Evolutionary conservation across 2,888 invertebrate species (phyloP), one percentile per base, ranked within the genome.

Genomic region (Lordiphosa fenestrarum): DNA sequence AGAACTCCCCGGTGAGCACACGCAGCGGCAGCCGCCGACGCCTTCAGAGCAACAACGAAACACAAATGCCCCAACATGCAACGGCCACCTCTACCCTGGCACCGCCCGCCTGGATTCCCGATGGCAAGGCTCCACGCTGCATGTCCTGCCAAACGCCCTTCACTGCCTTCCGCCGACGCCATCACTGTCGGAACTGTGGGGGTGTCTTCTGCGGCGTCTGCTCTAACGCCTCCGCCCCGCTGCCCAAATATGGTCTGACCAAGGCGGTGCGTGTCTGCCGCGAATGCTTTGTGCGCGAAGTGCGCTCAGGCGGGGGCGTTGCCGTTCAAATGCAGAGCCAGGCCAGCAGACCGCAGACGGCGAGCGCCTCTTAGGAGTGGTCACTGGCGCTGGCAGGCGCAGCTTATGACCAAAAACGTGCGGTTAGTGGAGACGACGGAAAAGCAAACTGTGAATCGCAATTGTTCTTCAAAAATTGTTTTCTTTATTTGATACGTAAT

Each of bases 101-200:
- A 12, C 94, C 96, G 0, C 98, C 98, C 0, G 93, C 94, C 52
- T 99, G 99, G 99, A 94, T 99, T 62, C 99, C 99, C 0, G 98
- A 98, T 90, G 94, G 96, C 57, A 94, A 95, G 68, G 96, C 96
- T 37, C 95, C 96, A 0, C 92, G 94, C 55, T 99, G 99, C 90
- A 98, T 97, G 94, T 94, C 96, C 36, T 99, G 99, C 89, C 93
- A 93, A 60, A 94, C 95, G 13, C 94, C 94, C 76, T 99, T 99
- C 91, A 99, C 98, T 3, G 96, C 99, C 69, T 96, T 99, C 78
- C 93, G 98, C 38, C 93, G 99, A 13, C 91, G 99, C 7, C 99
- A 99, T 89, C 99, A 99, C 90, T 99, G 99, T 88, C 91, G 99
- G 76, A 98, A 98, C 90, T 99, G 98, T 90, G 98, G 98, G 36